These are phyloP conservation scores for Phyllopteryx taeniolatus DNA, from an alignment of 2,113 vertebrate genomes.

Conservation along the genomic window DNA sequence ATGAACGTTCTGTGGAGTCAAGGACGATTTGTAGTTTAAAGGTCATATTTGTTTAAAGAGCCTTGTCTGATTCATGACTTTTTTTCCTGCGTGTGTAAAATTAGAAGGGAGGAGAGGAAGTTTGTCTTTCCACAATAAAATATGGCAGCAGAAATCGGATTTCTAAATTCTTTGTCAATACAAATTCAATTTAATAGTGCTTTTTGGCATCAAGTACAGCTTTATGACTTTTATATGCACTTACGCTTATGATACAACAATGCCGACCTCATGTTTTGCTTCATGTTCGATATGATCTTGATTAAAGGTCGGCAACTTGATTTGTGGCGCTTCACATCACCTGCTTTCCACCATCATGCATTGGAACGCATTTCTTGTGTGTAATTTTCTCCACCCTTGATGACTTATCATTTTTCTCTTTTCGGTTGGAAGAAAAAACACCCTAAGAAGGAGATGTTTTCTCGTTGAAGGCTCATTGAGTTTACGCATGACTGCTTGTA, in stretches of 20 bases:
- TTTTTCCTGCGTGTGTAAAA: slow-evolving; percentile 19
- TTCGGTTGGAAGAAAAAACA: slow-evolving; percentile 12
- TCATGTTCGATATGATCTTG: not conserved
- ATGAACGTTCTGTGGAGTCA: slow-evolving; percentile 4
- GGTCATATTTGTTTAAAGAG: slow-evolving; percentile 45
- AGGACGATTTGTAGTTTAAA: slow-evolving; percentile 27
- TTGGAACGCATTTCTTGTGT: slow-evolving; percentile 24
- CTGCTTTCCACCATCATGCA: slow-evolving; percentile 6
- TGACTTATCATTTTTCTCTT: slow-evolving; percentile 13
- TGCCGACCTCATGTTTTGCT: not conserved
- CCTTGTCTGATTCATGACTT: slow-evolving; percentile 15
- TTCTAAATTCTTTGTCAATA: slow-evolving; percentile 2
- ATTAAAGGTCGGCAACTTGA: not conserved
- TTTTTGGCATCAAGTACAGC: slow-evolving; percentile 7
- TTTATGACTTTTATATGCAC: too few species aligned
- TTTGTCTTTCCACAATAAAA: slow-evolving; percentile 13
- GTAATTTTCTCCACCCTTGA: slow-evolving; percentile 30
- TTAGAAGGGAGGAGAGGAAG: not conserved
- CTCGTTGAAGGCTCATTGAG: slow-evolving; percentile 26
- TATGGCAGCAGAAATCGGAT: not conserved
- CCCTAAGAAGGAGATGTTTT: slow-evolving; percentile 20
- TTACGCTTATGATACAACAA: not conserved
- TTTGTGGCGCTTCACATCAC: slow-evolving; percentile 4
- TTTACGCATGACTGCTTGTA: slow-evolving; percentile 34
- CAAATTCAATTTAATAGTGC: not conserved